Percentiles rank a stretch among this genome's conserved stretches.
Conservation (phyloP, 2,797 vertebrate species). For the Tadarida brasiliensis region DNA sequence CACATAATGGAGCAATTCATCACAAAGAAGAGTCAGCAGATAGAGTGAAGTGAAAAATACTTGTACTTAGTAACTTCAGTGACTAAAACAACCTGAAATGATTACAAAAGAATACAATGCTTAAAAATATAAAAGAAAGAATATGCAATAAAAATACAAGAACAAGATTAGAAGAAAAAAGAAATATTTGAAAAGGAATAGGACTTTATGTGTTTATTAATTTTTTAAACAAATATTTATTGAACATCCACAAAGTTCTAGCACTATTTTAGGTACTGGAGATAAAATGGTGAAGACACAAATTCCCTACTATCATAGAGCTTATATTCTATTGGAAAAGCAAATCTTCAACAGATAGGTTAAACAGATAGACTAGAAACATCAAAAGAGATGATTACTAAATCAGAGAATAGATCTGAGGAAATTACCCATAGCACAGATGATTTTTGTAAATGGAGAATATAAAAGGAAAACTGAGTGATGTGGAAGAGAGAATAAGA, state of each 20-base stretch:
- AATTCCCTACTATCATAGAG: not conserved
- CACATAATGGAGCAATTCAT: not conserved
- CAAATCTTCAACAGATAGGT: not conserved
- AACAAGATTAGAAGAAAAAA: not conserved
- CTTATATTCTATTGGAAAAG: not conserved
- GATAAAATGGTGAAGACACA: not conserved
- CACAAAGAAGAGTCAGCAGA: not conserved
- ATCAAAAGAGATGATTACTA: not conserved
- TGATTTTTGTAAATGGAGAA: not conserved
- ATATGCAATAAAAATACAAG: not conserved
- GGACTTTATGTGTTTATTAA: not conserved
- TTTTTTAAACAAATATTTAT: not conserved
- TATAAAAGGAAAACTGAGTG: not conserved
- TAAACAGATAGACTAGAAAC: constrained; percentile 2
- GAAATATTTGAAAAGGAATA: constrained; percentile 2
- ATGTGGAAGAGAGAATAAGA: too few species aligned
- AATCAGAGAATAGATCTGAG: not conserved
- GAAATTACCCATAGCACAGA: not conserved
- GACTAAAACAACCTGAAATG: constrained; percentile 11
- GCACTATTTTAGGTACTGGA: not conserved
- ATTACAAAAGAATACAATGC: not conserved
- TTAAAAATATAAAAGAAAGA: not conserved
- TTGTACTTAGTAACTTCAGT: not conserved
- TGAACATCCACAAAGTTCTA: not conserved
- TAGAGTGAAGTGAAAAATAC: not conserved